Evolutionary conservation across 2,888 invertebrate species (phyloP), one percentile per base, ranked within the genome.

Genomic region (Cerastis leucographa): DNA sequence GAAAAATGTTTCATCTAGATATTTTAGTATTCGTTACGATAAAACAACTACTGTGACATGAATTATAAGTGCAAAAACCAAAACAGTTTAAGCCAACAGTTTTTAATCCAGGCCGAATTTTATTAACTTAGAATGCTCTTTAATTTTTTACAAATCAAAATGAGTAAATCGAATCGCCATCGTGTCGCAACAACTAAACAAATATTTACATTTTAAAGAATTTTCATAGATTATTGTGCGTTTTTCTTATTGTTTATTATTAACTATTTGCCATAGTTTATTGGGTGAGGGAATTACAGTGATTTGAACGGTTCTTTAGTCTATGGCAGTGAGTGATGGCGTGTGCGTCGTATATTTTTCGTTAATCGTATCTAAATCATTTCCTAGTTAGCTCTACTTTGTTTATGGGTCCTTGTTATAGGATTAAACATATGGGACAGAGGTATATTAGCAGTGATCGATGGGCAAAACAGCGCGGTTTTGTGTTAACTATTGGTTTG

Each of bases 221-320:
- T 90, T 90, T 91, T 90, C 86, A 90, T 90, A 85, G 87, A 87
- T 90, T 92, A 91, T 92, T 91, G 89, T 90, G 80, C 82, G 85
- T 89, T 90, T 82, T 91, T 91, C 90, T 92, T 92, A 92, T 91
- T 91, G 89, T 91, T 90, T 90, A 91, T 92, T 91, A 91, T 91
- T 89, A 89, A 89, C 88, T 87, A 89, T 89, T 86, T 85, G 86
- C 85, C 76, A 85, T 85, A 85, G 86, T 91, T 93, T 91, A 91
- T 86, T 86, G 86, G 85, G 75, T 86, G 80, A 77, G 78, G 86
- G 90, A 87, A 91, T 91, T 89, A 89, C 82, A 84, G 78, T 90
- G 89, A 92, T 92, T 88, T 88, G 86, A 91, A 85, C 71, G 75
- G 75, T 80, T 81, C 73, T 79, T 80, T 77, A 78, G 75, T 62